Percentiles rank a stretch among this genome's conserved stretches.
phyloP scores from a whole-genome alignment of 2,797 vertebrate species.

The Premnoplex brunnescens region DNA sequence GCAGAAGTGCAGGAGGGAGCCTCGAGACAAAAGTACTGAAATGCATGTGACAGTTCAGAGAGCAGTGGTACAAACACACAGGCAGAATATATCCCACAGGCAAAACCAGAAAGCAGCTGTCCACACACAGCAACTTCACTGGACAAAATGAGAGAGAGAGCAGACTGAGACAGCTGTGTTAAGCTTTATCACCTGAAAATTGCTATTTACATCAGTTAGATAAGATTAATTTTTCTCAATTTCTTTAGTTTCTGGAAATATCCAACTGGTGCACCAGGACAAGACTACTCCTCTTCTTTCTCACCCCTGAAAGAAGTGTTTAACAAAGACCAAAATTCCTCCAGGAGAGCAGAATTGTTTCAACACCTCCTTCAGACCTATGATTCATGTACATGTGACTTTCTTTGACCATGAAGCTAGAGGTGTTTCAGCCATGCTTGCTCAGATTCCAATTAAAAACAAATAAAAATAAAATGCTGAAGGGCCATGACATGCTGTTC shows the following conservation, averaged over 20 bases:
- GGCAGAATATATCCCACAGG: not conserved
- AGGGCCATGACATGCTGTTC: not conserved
- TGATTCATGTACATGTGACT: not conserved
- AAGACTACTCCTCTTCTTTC: not conserved
- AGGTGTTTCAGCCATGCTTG: not conserved
- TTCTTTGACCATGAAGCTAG: not conserved
- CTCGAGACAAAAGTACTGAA: not conserved
- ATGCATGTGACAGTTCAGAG: not conserved
- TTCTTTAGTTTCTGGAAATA: not conserved
- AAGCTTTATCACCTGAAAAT: not conserved
- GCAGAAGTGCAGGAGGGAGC: not conserved
- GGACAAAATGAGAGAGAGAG: not conserved
- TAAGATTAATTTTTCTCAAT: not conserved
- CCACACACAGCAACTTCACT: not conserved
- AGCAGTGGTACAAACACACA: not conserved
- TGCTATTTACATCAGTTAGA: not conserved
- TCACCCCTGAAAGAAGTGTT: not conserved
- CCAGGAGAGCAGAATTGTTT: not conserved
- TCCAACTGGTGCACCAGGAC: not conserved
- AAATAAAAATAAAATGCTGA: conserved; percentile 14
- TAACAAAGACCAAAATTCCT: not conserved
- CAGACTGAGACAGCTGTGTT: not conserved
- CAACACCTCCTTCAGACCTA: not conserved
- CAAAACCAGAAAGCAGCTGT: not conserved
- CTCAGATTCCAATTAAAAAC: conserved; percentile 17